These are phyloP conservation scores for Cecropterus lyciades DNA, from an alignment of 1,140 invertebrate species.

Conservation along the genomic window DNA sequence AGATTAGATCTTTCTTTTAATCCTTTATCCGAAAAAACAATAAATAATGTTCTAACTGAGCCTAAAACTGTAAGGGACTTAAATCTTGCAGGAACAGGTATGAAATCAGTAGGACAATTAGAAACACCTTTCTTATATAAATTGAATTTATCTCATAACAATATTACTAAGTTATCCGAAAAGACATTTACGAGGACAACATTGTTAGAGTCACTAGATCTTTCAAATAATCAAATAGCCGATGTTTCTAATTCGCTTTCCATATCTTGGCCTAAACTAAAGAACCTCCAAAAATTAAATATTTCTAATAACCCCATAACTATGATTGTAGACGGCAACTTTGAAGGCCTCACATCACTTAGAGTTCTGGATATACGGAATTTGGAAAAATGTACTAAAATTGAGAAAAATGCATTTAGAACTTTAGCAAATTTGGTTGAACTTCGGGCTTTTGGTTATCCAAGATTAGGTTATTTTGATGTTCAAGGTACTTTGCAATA, in stretches of 20 bases:
- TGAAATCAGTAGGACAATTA: conserved; percentile 87
- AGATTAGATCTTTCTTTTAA: conserved; percentile 94
- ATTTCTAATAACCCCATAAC: conserved; percentile 91
- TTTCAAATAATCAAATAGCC: conserved; percentile 90
- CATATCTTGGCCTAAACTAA: conserved; percentile 87
- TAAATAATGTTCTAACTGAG: conserved; percentile 92
- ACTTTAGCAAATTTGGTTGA: conserved; percentile 88
- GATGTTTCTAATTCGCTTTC: conserved; percentile 85
- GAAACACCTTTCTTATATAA: conserved; percentile 94
- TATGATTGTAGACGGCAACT: conserved; percentile 89
- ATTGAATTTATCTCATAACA: conserved; percentile 93
- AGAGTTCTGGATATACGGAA: conserved; percentile 88
- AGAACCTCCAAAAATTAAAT: conserved; percentile 88
- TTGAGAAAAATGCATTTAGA: conserved; percentile 94
- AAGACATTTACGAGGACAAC: conserved; percentile 91
- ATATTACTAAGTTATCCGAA: conserved; percentile 87
- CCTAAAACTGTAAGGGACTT: conserved; percentile 94
- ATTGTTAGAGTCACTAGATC: conserved; percentile 90
- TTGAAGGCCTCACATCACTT: conserved; percentile 88
- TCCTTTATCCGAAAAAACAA: conserved; percentile 89
- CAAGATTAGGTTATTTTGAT: conserved; percentile 92
- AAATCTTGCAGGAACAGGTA: conserved; percentile 92
- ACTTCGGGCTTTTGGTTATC: conserved; percentile 90
- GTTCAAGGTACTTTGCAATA: conserved; percentile 91
- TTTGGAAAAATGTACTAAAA: conserved; percentile 88